A percentile compares a stretch with the other conserved stretches of the same genome.
phyloP scores from a whole-genome alignment of 2,797 vertebrate species.

The Pangasius larnaudii region DNA sequence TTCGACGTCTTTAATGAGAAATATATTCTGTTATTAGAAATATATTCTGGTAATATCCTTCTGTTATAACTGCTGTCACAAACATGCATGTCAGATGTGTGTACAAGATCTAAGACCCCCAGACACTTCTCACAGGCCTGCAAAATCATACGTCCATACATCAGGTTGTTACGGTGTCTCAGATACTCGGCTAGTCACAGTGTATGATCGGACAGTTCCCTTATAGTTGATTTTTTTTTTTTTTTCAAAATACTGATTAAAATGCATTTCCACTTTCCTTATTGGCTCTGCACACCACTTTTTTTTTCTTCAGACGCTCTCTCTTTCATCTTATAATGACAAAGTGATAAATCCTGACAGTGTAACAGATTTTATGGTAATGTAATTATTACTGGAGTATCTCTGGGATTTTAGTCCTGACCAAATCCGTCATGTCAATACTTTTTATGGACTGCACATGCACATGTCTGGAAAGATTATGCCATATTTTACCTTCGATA shows the following conservation, averaged over 20 bases:
- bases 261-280: not conserved
- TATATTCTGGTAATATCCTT: not conserved
- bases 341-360: not conserved
- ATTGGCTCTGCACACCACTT: not conserved
- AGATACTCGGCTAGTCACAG: not conserved
- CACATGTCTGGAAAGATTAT: not conserved
- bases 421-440: not conserved
- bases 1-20: not conserved
- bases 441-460: not conserved
- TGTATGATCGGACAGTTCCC: not conserved
- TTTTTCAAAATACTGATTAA: not conserved
- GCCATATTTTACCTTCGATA: not conserved
- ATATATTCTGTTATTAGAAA: not conserved
- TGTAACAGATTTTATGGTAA: constrained; percentile 5
- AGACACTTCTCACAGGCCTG: not conserved
- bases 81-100: not conserved
- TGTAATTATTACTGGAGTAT: constrained; percentile 15
- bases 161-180: not conserved
- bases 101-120: not conserved
- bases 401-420: not conserved
- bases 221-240: not conserved
- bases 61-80: not conserved
- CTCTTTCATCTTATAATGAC: constrained; percentile 7
- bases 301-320: no score
- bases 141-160: not conserved